Conservation (phyloP, 2,888 invertebrate species). For the Dicranocentrus wangi region DNA sequence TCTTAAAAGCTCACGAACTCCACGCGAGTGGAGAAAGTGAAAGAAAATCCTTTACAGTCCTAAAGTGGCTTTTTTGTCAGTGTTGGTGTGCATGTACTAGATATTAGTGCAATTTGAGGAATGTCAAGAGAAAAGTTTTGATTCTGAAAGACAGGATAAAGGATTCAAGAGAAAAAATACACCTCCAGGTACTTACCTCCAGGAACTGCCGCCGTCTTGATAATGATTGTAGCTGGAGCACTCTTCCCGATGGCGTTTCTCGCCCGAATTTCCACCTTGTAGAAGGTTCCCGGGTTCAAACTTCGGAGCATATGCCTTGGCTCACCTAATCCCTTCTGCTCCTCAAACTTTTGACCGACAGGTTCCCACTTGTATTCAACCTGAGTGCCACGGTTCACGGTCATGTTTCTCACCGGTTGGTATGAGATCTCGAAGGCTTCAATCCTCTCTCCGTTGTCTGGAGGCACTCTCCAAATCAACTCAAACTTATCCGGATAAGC, state of each 20-base stretch:
- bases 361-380: slow-evolving; percentile 71
- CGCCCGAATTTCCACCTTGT: slow-evolving; percentile 88
- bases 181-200: slow-evolving; percentile 79
- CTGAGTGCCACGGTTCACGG: slow-evolving; percentile 38
- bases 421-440: slow-evolving; percentile 86
- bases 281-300: slow-evolving; percentile 85
- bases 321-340: slow-evolving; percentile 57
- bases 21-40: not conserved
- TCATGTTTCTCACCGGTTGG: slow-evolving; percentile 79
- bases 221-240: slow-evolving; percentile 83
- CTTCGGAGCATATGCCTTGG: slow-evolving; percentile 77
- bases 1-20: not conserved
- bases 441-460: slow-evolving; percentile 92
- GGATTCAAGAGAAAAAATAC: too few relatives aligned
- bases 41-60: too few relatives aligned
- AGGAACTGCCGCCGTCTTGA: slow-evolving; percentile 82
- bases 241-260: slow-evolving; percentile 90
- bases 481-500: slow-evolving; percentile 86
- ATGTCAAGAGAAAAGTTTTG: too few relatives aligned
- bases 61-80: too few relatives aligned
- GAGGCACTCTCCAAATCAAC: slow-evolving; percentile 88
- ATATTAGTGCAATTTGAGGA: too few relatives aligned
- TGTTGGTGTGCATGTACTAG: too few relatives aligned
- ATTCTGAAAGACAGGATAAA: too few relatives aligned
- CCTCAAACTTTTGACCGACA: slow-evolving; percentile 66